Evolutionary conservation across 2,888 invertebrate species (phyloP).

Genomic region (Cephus nigrinus): DNA sequence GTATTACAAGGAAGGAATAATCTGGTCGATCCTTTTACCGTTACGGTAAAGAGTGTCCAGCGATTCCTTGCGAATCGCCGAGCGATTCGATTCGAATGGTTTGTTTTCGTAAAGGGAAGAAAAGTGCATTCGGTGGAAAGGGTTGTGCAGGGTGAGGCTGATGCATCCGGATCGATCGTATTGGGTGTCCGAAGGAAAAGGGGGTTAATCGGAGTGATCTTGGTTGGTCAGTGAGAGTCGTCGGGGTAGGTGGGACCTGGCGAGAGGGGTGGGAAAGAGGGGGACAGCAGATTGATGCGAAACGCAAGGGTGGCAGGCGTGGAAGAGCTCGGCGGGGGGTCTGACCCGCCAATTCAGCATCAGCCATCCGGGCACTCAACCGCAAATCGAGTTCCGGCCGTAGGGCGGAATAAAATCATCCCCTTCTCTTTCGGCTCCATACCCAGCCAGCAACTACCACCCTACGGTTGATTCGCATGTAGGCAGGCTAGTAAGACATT

Average conservation of each 20-base stretch:
- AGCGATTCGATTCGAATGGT: background rate
- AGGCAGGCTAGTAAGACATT: slow-evolving; percentile 46
- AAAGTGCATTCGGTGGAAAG: background rate
- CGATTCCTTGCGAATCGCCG: background rate
- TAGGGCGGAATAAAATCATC: slow-evolving; percentile 59
- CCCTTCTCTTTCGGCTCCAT: slow-evolving; percentile 19
- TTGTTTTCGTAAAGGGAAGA: background rate
- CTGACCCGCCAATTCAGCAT: slow-evolving; percentile 61
- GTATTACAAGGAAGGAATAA: background rate
- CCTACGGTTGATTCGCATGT: slow-evolving; percentile 44
- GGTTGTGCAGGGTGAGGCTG: background rate
- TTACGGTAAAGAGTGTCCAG: background rate
- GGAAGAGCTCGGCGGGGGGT: slow-evolving; percentile 29
- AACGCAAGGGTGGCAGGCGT: slow-evolving; percentile 28
- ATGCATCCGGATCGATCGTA: background rate
- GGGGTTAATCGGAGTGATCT: background rate
- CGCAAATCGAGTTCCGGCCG: slow-evolving; percentile 62
- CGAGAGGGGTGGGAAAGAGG: slow-evolving; percentile 3
- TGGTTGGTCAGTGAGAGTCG: background rate
- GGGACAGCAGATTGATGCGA: slow-evolving; percentile 18
- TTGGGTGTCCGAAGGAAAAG: background rate
- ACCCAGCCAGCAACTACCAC: slow-evolving; percentile 17
- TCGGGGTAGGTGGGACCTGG: slow-evolving; percentile 9
- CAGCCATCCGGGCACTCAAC: slow-evolving; percentile 57
- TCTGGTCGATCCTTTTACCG: background rate